Conservation (phyloP, 2,113 vertebrate species). For the Hipposideros armiger region DNA sequence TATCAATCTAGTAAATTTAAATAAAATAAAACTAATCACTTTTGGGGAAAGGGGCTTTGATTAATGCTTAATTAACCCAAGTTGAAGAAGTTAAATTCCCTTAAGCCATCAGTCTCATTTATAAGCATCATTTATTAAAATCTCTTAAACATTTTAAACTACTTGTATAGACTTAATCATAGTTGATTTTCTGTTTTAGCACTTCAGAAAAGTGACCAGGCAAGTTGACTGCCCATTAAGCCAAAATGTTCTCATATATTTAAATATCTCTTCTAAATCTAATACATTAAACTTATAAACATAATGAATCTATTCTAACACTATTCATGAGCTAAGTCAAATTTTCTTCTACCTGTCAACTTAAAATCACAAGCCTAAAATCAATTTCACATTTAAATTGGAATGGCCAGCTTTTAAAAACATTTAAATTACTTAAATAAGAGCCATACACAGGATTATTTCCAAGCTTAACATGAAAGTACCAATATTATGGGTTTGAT, state of each 20-base stretch:
- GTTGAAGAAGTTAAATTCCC: not conserved
- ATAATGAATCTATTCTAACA: not conserved
- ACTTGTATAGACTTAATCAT: not conserved
- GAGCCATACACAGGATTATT: not conserved
- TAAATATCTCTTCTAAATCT: not conserved
- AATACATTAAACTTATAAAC: not conserved
- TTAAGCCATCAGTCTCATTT: slow-evolving; percentile 3
- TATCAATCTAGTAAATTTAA: not conserved
- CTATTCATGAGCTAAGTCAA: not conserved
- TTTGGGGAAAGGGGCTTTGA: not conserved
- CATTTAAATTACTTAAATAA: not conserved
- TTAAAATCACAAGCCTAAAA: slow-evolving; percentile 38
- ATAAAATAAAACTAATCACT: slow-evolving; percentile 31
- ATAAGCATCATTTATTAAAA: slow-evolving; percentile 3
- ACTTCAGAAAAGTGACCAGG: not conserved
- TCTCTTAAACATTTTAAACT: not conserved
- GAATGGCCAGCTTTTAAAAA: not conserved
- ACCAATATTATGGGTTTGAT: not conserved
- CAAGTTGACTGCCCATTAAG: not conserved
- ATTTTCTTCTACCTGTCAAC: slow-evolving; percentile 11
- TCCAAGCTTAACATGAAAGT: not conserved
- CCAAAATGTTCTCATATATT: not conserved
- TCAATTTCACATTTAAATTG: slow-evolving; percentile 32
- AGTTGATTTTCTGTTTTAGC: slow-evolving; percentile 42
- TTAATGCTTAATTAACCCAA: not conserved